Base-by-base conservation (phyloP, 2,797 vertebrate species). In the Phrynocephalus vlangalii region DNA sequence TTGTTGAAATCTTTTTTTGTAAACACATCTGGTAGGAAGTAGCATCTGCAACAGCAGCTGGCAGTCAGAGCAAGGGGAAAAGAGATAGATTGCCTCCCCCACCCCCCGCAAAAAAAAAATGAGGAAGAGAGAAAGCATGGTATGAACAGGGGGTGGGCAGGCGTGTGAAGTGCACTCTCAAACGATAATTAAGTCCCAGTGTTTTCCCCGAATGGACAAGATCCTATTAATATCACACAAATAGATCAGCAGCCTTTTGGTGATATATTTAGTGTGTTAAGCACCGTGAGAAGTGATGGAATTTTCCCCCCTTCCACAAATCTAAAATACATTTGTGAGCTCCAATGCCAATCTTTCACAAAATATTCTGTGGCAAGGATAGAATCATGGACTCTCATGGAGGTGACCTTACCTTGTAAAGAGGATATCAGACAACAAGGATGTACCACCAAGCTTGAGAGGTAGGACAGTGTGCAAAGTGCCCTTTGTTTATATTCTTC, bases 11-110 rank as follows among this genome's bases (percentile, higher is more conserved):
- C 82, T 56, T 71, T 86, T 44, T 63, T 92, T 89, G 83, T 86
- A 87, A 83, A 90, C 87, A 86, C 84, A 90, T 88, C 91, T 94
- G 89, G 44, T 88, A 93, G 89, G 86, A 93, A 91, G 79, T 90
- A 90, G 80, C 83, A 85, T 91, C 84, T 95, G 89, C 56, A 86
- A 28, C 79, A 93, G 84, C 90, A 95, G 82, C 91, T 94, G 92
- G 63, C 83, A 82, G 71, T 11, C 10, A 15, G 20, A 38, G 33
- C 68, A 26, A 79, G 33, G 77, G 71, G 88, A n/a, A 24, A n/a
- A 15, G 66, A 85, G 63, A 18, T 3, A n/a, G 30, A 66, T 72
- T 38, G 50, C 82, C 70, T 82, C 84, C 16, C 60, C 38, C 38
- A 33, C 38, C 38, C 38, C 38, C 38, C 38, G 38, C 86, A 81